These are phyloP conservation scores for Smithornis capensis DNA, from an alignment of 2,113 vertebrate species.

Conservation along the genomic window DNA sequence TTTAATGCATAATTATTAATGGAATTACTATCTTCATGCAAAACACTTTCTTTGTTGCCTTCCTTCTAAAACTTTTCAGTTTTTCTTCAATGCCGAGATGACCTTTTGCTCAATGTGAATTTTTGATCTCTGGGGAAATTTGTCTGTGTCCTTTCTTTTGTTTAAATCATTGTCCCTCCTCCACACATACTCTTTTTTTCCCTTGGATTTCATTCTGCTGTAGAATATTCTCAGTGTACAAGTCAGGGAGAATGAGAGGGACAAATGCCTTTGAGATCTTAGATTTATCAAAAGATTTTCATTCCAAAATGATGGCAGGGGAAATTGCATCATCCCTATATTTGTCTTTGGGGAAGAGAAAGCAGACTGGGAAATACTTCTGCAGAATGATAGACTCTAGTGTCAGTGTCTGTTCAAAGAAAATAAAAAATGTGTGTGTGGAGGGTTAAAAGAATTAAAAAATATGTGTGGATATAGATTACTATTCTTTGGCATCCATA, in stretches of 20 bases:
- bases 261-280: neutral
- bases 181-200: neutral
- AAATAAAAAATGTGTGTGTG: neutral
- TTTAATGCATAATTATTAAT: constrained; percentile 9
- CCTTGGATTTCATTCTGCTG: constrained; percentile 16
- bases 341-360: constrained; percentile 44
- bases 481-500: neutral
- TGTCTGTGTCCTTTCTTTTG: constrained; percentile 4
- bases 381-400: neutral
- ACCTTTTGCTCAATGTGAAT: constrained; percentile 31
- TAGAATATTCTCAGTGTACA: neutral
- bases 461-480: neutral
- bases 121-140: constrained; percentile 44
- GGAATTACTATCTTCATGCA: constrained; percentile 3
- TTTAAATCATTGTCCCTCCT: constrained; percentile 2
- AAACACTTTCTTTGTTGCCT: constrained; percentile 37
- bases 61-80: neutral
- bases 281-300: constrained; percentile 59
- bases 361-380: constrained; percentile 48
- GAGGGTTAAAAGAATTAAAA: neutral
- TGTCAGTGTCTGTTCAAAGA: neutral
- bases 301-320: constrained; percentile 23
- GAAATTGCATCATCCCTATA: constrained; percentile 25
- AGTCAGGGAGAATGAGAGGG: neutral
- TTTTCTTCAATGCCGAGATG: neutral